A percentile compares a stretch with the other conserved stretches of the same genome.
Evolutionary conservation across 2,113 vertebrate species (phyloP).

Genomic region (Urocolius indicus): DNA sequence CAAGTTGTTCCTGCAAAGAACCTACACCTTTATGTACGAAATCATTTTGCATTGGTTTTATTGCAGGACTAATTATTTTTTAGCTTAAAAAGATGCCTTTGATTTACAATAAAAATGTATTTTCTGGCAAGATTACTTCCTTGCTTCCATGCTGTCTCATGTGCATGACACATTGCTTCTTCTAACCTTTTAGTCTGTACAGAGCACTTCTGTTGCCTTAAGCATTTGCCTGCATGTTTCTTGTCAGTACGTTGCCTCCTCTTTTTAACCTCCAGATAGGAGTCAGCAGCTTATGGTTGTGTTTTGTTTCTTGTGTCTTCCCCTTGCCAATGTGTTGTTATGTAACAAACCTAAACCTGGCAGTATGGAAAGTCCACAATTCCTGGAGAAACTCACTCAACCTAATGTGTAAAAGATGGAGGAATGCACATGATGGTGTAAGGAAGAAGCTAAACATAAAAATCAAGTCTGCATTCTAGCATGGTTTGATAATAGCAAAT

Average conservation of each 20-base stretch:
- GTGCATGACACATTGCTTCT: constrained; percentile 58
- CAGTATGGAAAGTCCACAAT: constrained; percentile 6
- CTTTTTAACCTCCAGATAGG: constrained; percentile 21
- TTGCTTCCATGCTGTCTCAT: constrained; percentile 13
- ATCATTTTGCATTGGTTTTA: neutral
- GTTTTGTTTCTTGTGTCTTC: constrained; percentile 1
- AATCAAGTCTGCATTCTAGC: neutral
- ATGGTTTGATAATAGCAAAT: neutral
- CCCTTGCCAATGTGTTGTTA: neutral
- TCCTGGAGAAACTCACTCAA: constrained; percentile 1
- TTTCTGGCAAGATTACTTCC: constrained; percentile 21
- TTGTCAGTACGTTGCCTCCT: constrained; percentile 8
- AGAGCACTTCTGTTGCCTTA: constrained; percentile 9
- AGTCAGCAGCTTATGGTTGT: neutral
- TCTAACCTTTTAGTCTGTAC: constrained; percentile 31
- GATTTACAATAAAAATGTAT: neutral
- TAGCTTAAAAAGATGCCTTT: neutral
- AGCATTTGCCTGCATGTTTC: constrained; percentile 52
- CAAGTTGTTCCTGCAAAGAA: neutral
- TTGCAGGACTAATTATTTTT: neutral
- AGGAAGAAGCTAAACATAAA: constrained; percentile 6
- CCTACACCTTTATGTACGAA: neutral
- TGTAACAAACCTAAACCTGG: constrained; percentile 19
- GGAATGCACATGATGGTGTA: neutral
- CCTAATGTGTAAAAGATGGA: neutral